Evolutionary conservation across 1,140 invertebrate species (phyloP).

Genomic region (Habropoda laboriosa): DNA sequence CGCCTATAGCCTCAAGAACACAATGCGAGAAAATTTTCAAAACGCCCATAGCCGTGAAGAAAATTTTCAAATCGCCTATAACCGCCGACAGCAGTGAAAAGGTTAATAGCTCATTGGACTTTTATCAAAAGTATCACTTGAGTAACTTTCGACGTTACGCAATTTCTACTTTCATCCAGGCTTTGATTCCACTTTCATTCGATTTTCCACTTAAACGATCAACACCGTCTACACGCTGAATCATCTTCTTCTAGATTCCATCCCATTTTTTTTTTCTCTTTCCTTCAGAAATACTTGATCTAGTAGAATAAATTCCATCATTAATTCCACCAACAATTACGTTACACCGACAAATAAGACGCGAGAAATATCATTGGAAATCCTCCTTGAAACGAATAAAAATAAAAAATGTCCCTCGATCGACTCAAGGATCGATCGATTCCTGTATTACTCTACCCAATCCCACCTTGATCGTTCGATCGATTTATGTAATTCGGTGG

Average conservation of each 20-base stretch:
- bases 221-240: not conserved
- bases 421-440: not conserved
- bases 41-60: too few relatives aligned
- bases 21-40: too few relatives aligned
- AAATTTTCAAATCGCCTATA: too few relatives aligned
- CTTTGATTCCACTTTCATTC: slow-evolving; percentile 32
- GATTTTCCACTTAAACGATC: slow-evolving; percentile 1
- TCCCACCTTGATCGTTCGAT: not conserved
- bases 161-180: slow-evolving; percentile 31
- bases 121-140: slow-evolving; percentile 7
- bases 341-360: not conserved
- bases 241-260: not conserved
- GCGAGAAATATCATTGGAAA: not conserved
- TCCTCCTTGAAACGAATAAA: slow-evolving; percentile 5
- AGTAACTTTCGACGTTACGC: slow-evolving; percentile 33
- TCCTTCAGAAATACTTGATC: too few relatives aligned
- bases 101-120: not conserved
- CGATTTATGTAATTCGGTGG: slow-evolving; percentile 9
- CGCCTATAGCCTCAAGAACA: too few relatives aligned
- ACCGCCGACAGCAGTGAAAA: too few relatives aligned
- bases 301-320: too few relatives aligned
- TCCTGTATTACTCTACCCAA: not conserved
- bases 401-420: not conserved
- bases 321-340: too few relatives aligned
- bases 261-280: not conserved